A percentile compares a stretch with the other conserved stretches of the same genome.
Evolutionary conservation across 2,888 invertebrate species (phyloP).

Genomic region (Pogonocherus hispidulus): DNA sequence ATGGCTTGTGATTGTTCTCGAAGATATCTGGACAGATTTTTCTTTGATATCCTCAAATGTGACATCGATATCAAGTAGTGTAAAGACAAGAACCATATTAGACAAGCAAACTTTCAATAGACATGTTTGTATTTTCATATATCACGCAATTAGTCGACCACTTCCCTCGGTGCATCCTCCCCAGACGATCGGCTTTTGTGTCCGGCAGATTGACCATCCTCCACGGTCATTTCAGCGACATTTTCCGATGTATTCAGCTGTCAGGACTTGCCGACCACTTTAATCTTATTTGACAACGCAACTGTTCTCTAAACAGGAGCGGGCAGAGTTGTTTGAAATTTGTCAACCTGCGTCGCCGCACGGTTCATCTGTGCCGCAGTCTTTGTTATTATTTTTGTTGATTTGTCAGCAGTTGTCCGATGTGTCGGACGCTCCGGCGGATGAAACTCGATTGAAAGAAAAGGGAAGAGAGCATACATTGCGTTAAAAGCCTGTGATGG

Average conservation of each 20-base stretch:
- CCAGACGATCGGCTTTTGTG: conserved; percentile 13
- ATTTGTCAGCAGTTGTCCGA: background rate
- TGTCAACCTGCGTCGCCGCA: conserved; percentile 26
- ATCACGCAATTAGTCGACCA: too few species aligned
- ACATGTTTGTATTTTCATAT: too few species aligned
- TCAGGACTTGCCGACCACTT: conserved; percentile 16
- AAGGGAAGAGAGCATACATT: too few species aligned
- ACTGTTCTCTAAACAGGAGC: conserved; percentile 9
- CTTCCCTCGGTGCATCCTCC: background rate
- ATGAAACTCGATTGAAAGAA: too few species aligned
- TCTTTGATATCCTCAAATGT: too few species aligned
- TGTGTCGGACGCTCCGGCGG: background rate
- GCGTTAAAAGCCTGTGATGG: background rate
- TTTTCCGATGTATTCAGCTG: conserved; percentile 20
- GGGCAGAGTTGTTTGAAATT: conserved; percentile 31
- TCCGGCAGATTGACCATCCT: conserved; percentile 13
- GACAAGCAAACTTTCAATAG: too few species aligned
- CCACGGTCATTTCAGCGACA: conserved; percentile 10
- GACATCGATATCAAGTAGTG: too few species aligned
- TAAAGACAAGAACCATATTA: too few species aligned
- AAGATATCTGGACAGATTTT: too few species aligned
- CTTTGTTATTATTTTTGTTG: conserved; percentile 14
- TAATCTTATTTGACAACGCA: conserved; percentile 27
- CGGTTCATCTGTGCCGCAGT: conserved; percentile 17
- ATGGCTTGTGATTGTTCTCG: too few species aligned